phyloP scores from a whole-genome alignment of 2,888 invertebrate species.

The Pollenia amentaria region DNA sequence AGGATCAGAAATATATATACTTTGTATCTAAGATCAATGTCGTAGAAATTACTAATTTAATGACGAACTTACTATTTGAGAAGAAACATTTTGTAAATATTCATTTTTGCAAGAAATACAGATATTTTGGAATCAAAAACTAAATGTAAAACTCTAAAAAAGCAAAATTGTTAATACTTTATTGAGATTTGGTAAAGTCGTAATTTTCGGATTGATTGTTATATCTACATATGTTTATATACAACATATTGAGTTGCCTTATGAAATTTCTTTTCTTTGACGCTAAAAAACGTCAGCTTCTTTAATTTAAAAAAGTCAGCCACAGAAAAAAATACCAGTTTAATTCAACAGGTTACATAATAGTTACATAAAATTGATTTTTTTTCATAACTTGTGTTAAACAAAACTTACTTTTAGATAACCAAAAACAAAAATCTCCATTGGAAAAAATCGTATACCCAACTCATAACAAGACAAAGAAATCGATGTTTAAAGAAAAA shows the following conservation, averaged over 20 bases:
- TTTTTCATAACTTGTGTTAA: conserved; percentile 20
- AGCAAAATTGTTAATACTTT: no score
- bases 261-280: conserved; percentile 37
- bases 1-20: no score
- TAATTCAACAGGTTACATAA: conserved; percentile 67
- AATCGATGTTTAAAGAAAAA: background rate
- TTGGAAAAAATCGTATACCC: no score
- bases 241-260: background rate
- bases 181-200: no score
- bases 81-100: no score
- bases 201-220: background rate
- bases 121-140: no score
- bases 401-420: background rate
- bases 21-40: no score
- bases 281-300: background rate
- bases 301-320: conserved; percentile 30
- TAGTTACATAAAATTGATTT: conserved; percentile 13
- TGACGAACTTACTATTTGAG: no score
- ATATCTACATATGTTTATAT: background rate
- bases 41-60: no score
- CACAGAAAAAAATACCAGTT: conserved; percentile 47
- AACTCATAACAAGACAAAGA: conserved; percentile 33
- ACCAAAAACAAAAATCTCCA: conserved; percentile 3
- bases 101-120: no score
- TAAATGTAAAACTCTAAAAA: no score